These are phyloP conservation scores for Theodoxus fluviatilis DNA, from an alignment of 2,888 invertebrate genomes.

Conservation along the genomic window DNA sequence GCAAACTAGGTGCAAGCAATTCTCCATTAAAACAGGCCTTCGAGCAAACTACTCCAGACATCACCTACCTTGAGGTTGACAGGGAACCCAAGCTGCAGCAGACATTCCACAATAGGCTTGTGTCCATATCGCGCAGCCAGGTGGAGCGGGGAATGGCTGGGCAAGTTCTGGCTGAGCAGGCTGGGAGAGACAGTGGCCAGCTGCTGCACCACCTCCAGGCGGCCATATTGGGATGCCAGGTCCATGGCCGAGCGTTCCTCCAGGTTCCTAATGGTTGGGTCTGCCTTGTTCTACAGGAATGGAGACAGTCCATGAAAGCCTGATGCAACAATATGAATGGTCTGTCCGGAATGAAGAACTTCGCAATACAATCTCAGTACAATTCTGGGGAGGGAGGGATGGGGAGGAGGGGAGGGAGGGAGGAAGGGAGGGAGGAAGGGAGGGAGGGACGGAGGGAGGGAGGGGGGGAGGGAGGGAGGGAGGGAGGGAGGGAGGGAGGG, in stretches of 20 bases:
- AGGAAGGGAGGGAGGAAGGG: neutral
- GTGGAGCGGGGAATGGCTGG: conserved; percentile 87
- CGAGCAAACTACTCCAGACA: neutral
- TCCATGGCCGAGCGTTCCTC: conserved; percentile 92
- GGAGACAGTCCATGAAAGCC: neutral
- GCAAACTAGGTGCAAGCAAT: too few relatives aligned
- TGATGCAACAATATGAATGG: neutral
- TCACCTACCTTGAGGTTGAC: conserved; percentile 72
- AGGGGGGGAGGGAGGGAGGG: neutral
- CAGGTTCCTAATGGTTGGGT: conserved; percentile 85
- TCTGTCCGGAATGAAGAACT: too few relatives aligned
- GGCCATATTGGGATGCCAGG: conserved; percentile 82
- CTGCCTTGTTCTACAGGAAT: conserved; percentile 75
- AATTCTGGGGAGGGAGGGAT: neutral
- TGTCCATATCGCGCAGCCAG: conserved; percentile 88
- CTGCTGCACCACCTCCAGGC: conserved; percentile 82
- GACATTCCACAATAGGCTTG: conserved; percentile 76
- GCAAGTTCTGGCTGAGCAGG: conserved; percentile 71
- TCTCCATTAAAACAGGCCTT: too few relatives aligned
- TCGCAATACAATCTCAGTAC: conserved; percentile 27
- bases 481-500: neutral
- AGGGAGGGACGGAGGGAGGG: neutral
- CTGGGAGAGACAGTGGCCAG: conserved; percentile 84
- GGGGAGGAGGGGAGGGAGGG: neutral
- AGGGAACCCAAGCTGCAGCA: conserved; percentile 84